A percentile compares a stretch with the other conserved stretches of the same genome.
Evolutionary conservation across 2,888 invertebrate genomes (phyloP).

Genomic region (Itoplectis maculator): DNA sequence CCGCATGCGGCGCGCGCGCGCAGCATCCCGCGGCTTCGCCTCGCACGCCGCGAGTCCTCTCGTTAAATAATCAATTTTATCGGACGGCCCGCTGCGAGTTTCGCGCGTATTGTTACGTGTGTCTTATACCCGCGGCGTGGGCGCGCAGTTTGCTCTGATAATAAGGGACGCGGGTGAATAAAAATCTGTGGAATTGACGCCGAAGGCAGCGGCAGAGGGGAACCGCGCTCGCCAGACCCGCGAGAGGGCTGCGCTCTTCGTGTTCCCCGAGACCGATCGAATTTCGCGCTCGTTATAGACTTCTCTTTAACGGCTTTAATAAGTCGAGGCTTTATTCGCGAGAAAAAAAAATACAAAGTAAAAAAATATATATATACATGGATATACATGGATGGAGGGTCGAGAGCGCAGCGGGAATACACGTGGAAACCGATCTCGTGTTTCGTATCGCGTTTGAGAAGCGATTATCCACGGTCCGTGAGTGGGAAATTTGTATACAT

Average conservation of each 20-base stretch:
- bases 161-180: slow-evolving; percentile 64
- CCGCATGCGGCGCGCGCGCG: slow-evolving; percentile 62
- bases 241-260: slow-evolving; percentile 36
- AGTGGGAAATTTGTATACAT: too few relatives aligned
- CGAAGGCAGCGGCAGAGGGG: slow-evolving; percentile 42
- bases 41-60: slow-evolving; percentile 39
- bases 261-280: slow-evolving; percentile 59
- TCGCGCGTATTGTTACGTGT: slow-evolving; percentile 58
- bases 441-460: too few relatives aligned
- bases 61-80: slow-evolving; percentile 70
- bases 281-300: slow-evolving; percentile 66
- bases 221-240: background rate
- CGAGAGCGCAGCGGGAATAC: too few relatives aligned
- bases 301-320: slow-evolving; percentile 43
- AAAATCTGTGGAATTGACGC: slow-evolving; percentile 65
- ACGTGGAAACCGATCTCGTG: too few relatives aligned
- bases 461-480: too few relatives aligned
- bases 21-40: slow-evolving; percentile 49
- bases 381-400: background rate
- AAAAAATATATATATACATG: slow-evolving; percentile 12
- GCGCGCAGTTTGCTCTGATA: slow-evolving; percentile 66
- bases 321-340: slow-evolving; percentile 17
- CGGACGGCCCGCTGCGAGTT: slow-evolving; percentile 64
- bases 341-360: slow-evolving; percentile 13
- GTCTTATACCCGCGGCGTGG: slow-evolving; percentile 62